A percentile compares a stretch with the other conserved stretches of the same genome.
Conservation (phyloP, 2,113 vertebrate species). For the Cavia porcellus region DNA sequence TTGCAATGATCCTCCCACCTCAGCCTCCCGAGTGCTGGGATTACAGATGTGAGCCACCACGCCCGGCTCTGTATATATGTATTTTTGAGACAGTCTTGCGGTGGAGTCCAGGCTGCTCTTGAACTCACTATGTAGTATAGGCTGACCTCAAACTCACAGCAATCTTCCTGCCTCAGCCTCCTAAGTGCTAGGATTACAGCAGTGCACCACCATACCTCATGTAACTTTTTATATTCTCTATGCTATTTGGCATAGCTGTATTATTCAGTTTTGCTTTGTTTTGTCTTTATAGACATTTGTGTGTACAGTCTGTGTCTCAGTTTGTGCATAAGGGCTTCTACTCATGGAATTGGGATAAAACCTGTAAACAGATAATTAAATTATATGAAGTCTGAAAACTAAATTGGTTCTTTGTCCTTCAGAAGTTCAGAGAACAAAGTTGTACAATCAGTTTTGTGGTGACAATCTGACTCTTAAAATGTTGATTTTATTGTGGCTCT, state of each 20-base stretch:
- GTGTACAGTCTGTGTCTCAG: background rate
- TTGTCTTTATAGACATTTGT: background rate
- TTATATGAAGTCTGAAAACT: constrained; percentile 24
- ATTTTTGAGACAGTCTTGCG: no score
- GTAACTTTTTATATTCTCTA: background rate
- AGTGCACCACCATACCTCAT: background rate
- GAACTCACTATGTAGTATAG: no score
- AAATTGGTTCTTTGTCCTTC: constrained; percentile 5
- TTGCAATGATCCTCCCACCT: no score
- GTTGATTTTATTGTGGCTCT: background rate
- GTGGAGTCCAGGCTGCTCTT: no score
- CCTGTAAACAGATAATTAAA: constrained; percentile 35
- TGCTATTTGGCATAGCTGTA: background rate
- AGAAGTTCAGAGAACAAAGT: background rate
- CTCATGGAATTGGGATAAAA: background rate
- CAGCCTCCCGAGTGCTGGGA: no score
- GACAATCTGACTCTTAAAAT: background rate
- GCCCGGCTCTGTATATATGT: no score
- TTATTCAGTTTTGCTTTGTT: background rate
- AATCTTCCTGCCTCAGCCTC: background rate
- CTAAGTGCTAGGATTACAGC: background rate
- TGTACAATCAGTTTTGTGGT: constrained; percentile 1
- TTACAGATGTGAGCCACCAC: no score
- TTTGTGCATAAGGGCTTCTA: constrained; percentile 6
- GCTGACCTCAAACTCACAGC: background rate